Percentiles rank a stretch among this genome's conserved stretches.
phyloP scores from a whole-genome alignment of 2,113 vertebrate genomes.

The Dermatemys mawii region DNA sequence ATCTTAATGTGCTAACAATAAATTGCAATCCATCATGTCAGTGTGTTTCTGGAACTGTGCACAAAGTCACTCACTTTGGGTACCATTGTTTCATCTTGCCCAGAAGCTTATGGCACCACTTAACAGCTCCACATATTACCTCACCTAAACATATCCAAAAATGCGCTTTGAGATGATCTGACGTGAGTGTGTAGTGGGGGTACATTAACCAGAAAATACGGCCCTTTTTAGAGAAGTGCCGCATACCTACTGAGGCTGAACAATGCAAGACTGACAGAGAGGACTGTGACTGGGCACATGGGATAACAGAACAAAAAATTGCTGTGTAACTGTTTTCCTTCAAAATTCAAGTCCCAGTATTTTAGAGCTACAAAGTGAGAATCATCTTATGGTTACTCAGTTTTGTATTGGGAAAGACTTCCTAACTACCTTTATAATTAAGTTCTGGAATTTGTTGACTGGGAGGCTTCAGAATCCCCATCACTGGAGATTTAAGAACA shows the following conservation, averaged over 20 bases:
- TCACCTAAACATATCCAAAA: not conserved
- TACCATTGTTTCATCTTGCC: not conserved
- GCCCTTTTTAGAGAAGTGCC: not conserved
- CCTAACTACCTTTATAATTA: no score
- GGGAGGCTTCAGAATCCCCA: not conserved
- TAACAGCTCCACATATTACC: not conserved
- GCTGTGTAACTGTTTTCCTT: not conserved
- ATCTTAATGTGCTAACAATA: no score
- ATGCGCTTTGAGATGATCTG: not conserved
- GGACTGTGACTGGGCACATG: not conserved
- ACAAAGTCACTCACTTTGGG: not conserved
- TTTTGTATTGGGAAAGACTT: not conserved
- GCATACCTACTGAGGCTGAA: not conserved
- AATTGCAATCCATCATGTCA: not conserved
- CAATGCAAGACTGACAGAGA: not conserved
- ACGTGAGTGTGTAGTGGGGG: not conserved
- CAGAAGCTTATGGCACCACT: not conserved
- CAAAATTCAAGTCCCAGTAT: not conserved
- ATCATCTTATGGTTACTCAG: not conserved
- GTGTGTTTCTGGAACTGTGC: not conserved
- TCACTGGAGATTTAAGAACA: not conserved
- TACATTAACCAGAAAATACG: not conserved
- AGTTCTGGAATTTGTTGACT: not conserved
- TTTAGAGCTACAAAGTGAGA: not conserved
- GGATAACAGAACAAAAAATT: not conserved